phyloP scores from a whole-genome alignment of 1,140 invertebrate genomes.

The Sinella curviseta region DNA sequence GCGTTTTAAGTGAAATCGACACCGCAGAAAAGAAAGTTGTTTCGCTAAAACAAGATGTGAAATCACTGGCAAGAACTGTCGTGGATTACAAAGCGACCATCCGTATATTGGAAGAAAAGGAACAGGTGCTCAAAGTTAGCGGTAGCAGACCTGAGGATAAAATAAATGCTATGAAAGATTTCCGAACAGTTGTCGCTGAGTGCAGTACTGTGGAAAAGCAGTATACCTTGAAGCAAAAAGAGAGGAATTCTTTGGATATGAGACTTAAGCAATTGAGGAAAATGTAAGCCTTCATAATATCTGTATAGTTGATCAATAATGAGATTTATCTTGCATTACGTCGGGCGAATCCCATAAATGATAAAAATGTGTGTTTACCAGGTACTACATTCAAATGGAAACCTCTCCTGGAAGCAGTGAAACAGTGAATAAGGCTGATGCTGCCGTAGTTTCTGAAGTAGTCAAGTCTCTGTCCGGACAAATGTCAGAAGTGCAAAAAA shows the following conservation, averaged over 20 bases:
- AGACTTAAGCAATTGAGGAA: too few species aligned
- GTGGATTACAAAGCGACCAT: neutral
- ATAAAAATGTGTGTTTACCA: too few species aligned
- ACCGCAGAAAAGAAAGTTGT: neutral
- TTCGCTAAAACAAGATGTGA: neutral
- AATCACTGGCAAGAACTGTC: neutral
- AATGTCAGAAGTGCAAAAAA: neutral
- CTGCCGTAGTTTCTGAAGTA: neutral
- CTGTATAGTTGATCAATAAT: too few species aligned
- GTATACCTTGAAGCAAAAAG: neutral
- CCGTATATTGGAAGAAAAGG: neutral
- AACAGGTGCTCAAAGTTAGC: neutral
- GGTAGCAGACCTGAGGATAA: neutral
- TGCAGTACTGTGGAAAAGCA: neutral
- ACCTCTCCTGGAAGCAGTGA: too few species aligned
- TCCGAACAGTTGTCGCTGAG: neutral
- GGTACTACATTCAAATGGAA: neutral
- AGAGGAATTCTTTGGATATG: too few species aligned
- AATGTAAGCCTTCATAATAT: too few species aligned
- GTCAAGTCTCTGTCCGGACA: neutral
- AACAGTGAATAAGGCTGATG: too few species aligned
- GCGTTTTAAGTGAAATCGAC: neutral
- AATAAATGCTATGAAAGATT: neutral
- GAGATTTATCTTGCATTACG: too few species aligned
- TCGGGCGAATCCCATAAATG: too few species aligned